Conservation (phyloP, 2,797 vertebrate genomes). For the Bufotes viridis region DNA sequence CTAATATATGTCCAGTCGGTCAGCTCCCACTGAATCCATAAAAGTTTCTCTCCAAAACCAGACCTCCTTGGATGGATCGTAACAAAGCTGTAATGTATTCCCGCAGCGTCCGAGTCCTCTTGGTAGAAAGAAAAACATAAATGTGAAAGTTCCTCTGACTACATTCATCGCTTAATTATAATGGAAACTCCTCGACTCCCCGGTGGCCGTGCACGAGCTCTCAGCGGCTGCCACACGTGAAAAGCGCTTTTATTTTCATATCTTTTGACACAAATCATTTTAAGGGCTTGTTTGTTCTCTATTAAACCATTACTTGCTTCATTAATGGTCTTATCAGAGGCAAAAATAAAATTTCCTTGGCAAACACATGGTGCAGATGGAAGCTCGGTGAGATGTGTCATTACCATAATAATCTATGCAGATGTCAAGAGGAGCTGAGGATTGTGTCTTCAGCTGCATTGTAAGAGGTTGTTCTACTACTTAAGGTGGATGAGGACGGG, state of each 20-base stretch:
- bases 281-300: conserved; percentile 38
- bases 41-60: too few relatives aligned
- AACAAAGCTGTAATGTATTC: background rate
- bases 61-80: too few relatives aligned
- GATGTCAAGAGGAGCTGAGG: background rate
- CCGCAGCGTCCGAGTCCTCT: background rate
- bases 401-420: background rate
- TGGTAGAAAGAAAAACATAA: background rate
- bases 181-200: conserved; percentile 21
- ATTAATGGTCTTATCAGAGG: conserved; percentile 13
- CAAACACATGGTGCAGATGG: background rate
- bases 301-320: conserved; percentile 1
- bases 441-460: background rate
- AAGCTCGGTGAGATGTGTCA: background rate
- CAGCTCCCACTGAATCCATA: too few relatives aligned
- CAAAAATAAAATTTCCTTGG: conserved; percentile 1
- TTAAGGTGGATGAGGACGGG: background rate
- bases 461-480: background rate
- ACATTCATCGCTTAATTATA: background rate
- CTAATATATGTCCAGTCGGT: too few relatives aligned
- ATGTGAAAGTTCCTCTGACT: background rate
- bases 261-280: conserved; percentile 37
- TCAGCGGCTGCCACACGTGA: background rate
- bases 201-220: background rate
- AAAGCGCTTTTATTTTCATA: background rate